Base-by-base conservation (phyloP, 2,797 vertebrate species). In the Phaenicophaeus curvirostris region DNA sequence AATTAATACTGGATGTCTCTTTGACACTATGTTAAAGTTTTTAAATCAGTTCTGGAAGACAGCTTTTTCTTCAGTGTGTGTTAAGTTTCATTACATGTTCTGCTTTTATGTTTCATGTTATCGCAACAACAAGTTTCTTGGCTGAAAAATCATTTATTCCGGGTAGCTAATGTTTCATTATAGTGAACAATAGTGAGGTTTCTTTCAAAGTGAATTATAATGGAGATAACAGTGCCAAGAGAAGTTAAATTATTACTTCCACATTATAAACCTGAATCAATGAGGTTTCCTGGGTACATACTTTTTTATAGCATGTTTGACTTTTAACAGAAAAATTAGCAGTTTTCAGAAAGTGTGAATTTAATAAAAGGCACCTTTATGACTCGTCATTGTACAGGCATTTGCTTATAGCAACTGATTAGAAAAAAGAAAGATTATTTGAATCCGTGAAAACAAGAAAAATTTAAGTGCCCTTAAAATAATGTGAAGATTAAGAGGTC, bases 141-240 rank as follows among this genome's bases (percentile, higher is more conserved):
- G 90, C 92, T 84, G 66, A 90, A 94, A 82, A 87, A 78, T 75
- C 2, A 48, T 86, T 90, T 91, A 66, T 96, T 93, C 69, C 2
- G 6, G 42, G 39, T 69, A 55, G 75, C 66, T 87, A 85, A 68
- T 91, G 15, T 84, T 93, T 88, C 61, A 23, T 69, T 90, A 27
- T 28, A 61, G 15, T 85, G 93, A 92, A 89, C 85, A 85, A 94
- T 67, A 90, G 59, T 63, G 37, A 46, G 67, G 21, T 61, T 87
- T 89, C 61, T 85, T 91, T 89, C 54, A 91, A 55, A 46, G 10
- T 31, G 65, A 61, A 28, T 6, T 67, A 50, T 58, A 87, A 87
- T 74, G 59, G 54, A 58, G 59, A 58, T 90, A 76, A 59, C 67
- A 53, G 44, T 90, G 71, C 79, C 81, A 89, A 86, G 65, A 87